phyloP scores from a whole-genome alignment of 2,113 vertebrate genomes.

The Limnothrissa miodon region DNA sequence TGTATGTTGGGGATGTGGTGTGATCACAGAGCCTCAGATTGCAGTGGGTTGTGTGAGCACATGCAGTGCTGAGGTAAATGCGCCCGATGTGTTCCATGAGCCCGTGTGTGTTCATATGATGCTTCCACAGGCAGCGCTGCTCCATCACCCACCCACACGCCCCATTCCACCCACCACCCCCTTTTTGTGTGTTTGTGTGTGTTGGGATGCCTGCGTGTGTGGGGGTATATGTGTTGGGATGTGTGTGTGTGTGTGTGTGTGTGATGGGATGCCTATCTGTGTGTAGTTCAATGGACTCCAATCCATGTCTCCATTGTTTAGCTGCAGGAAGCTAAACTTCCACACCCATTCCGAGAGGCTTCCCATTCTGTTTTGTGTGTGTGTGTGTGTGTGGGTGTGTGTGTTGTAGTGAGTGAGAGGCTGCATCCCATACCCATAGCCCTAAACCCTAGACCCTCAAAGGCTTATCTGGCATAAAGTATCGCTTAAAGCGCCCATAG shows the following conservation, averaged over 20 bases:
- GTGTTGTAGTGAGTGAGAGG: background rate
- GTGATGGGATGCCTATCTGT: background rate
- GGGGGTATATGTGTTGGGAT: background rate
- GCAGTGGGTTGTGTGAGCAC: conserved; percentile 60
- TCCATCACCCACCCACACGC: conserved; percentile 23
- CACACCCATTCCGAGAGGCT: background rate
- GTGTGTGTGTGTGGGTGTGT: background rate
- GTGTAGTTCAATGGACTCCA: conserved; percentile 42
- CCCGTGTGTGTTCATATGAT: background rate
- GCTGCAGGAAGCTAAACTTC: conserved; percentile 23
- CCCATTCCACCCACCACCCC: background rate
- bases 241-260: conserved; percentile 11
- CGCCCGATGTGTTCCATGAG: conserved; percentile 47
- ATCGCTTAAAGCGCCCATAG: no score
- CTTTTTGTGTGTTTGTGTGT: conserved; percentile 9
- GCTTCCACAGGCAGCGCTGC: conserved; percentile 49
- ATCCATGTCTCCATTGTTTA: conserved; percentile 47
- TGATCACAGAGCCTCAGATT: conserved; percentile 39
- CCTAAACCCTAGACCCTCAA: no score
- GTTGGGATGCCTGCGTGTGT: background rate
- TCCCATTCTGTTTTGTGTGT: background rate
- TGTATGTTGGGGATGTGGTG: conserved; percentile 3
- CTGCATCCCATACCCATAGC: background rate
- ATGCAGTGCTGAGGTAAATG: conserved; percentile 68
- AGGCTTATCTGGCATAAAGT: no score